Base-by-base conservation (phyloP, 1,140 invertebrate species). In the Cydia amplana region DNA sequence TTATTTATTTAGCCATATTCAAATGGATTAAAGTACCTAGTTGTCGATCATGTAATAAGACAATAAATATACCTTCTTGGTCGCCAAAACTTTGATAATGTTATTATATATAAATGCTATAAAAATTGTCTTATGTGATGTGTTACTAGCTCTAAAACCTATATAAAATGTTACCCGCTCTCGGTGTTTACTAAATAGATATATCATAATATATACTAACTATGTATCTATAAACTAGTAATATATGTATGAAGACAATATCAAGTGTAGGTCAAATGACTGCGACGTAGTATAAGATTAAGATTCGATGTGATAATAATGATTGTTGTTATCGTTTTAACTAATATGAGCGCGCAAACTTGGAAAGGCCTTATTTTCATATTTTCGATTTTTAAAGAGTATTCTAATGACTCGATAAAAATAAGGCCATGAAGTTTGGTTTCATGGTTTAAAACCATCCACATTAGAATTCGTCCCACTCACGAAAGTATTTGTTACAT, bases 251-350 rank as follows among this genome's bases (percentile, higher is more conserved):
- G 9, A 70, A 70, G 65, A 70, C 65, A 70, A 70, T 70, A 70
- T 32, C 32, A 70, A 70, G 32, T 60, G 55, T 60, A 70, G 7
- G 32, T 32, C 28, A 70, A 70, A 70, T 70, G 65, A 70, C 65
- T 70, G 65, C 65, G n/a, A 70, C 32, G 14, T 70, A 70, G 65
- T 70, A 4, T 36, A 70, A 28, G 28, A 28, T n/a, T 36, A 78
- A 74, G 73, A 70, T 78, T 78, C 46, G 74, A 78, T 78, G 77
- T 78, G 77, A 78, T 78, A 78, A 78, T 78, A 46, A 46, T 46
- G 12, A 75, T 75, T 74, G 77, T 73, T 73, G 72, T 78, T 78
- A 78, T 63, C 67, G 75, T 78, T 78, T 78, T 78, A 72, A 78
- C 16, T 78, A 75, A 75, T 75, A 67, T 67, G 20, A 12, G 23